Conservation (phyloP, 1,140 invertebrate species). For the Drosophila nebulosa region DNA sequence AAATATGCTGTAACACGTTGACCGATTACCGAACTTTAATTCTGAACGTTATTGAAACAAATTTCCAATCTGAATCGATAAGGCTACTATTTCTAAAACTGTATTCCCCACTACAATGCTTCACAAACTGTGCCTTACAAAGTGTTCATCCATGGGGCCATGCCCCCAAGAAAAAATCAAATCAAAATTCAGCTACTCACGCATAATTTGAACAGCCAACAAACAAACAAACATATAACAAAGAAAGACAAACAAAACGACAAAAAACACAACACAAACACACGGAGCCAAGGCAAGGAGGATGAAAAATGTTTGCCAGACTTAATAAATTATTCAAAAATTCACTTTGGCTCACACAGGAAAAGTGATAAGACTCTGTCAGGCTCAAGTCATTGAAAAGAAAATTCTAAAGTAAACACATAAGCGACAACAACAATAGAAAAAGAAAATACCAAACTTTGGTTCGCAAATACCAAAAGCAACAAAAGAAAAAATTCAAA, state of each 20-base stretch:
- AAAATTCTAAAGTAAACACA: slow-evolving; percentile 7
- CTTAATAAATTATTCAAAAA: slow-evolving; percentile 19
- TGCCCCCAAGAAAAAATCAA: neutral
- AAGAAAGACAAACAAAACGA: neutral
- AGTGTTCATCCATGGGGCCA: neutral
- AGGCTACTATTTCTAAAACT: too few species aligned
- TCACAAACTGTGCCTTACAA: neutral
- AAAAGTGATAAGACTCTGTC: neutral
- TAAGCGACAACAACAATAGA: neutral
- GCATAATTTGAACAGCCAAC: slow-evolving; percentile 13
- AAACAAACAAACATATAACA: slow-evolving; percentile 5
- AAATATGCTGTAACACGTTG: too few species aligned
- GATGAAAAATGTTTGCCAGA: slow-evolving; percentile 11
- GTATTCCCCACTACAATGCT: neutral
- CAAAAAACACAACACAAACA: neutral
- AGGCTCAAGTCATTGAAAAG: neutral
- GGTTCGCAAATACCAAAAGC: neutral
- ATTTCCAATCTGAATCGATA: too few species aligned
- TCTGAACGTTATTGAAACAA: too few species aligned
- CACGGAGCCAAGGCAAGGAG: neutral
- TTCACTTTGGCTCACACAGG: neutral
- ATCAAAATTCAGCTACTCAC: slow-evolving; percentile 16
- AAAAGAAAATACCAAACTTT: neutral
- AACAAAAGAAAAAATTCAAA: neutral
- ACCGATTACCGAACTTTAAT: too few species aligned